phyloP scores from a whole-genome alignment of 2,113 vertebrate species.

The Furnarius figulus region DNA sequence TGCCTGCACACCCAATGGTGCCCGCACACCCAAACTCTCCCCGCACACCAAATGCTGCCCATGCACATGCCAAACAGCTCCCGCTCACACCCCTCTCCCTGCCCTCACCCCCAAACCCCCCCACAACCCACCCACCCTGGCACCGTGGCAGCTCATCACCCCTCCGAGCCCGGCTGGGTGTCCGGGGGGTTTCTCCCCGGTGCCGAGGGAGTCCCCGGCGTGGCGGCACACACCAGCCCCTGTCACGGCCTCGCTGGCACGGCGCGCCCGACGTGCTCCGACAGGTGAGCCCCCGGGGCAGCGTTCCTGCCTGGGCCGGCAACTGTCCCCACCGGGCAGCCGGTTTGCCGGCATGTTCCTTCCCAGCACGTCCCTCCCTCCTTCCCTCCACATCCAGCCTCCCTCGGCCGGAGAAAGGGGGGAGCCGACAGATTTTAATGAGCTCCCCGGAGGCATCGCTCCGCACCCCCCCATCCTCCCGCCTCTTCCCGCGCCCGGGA shows the following conservation, averaged over 20 bases:
- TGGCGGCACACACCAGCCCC: not conserved
- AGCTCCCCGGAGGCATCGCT: conserved; percentile 51
- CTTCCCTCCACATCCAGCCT: not conserved
- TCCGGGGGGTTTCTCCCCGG: not conserved
- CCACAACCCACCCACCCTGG: accelerated
- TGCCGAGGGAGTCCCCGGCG: not conserved
- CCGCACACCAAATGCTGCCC: not conserved
- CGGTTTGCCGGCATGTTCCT: not conserved
- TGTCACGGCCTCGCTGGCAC: conserved; percentile 28
- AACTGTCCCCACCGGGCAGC: conserved; percentile 57
- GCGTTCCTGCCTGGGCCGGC: conserved; percentile 47
- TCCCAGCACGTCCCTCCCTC: conserved; percentile 45
- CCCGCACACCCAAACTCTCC: too few relatives aligned
- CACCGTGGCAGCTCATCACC: not conserved
- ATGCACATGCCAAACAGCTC: not conserved
- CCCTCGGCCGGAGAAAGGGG: conserved; percentile 13
- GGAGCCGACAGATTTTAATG: conserved; percentile 52
- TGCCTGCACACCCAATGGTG: too few relatives aligned
- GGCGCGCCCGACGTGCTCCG: not conserved
- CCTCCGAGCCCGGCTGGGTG: not conserved
- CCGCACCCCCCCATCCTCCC: conserved; percentile 4
- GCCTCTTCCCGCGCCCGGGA: conserved; percentile 28
- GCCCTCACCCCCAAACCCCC: not conserved
- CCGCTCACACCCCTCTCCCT: not conserved
- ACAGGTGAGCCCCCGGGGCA: conserved; percentile 51